Evolutionary conservation across 2,797 vertebrate genomes (phyloP), one percentile per base, ranked within the genome.

Genomic region (Alectoris magna): DNA sequence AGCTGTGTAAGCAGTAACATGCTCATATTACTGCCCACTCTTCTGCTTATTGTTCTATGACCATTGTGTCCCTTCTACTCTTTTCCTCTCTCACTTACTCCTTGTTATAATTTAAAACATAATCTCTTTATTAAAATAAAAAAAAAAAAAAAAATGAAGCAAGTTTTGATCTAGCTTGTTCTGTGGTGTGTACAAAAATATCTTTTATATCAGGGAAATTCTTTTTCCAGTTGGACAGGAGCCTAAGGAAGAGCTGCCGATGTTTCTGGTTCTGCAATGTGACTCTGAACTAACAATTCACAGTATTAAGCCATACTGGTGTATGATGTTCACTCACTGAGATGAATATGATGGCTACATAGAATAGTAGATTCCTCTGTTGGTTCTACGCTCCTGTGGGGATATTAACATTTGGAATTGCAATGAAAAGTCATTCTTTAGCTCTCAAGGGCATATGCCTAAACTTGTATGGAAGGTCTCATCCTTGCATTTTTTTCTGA

Each of bases 401-500:
- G 84, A 91, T 92, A 95, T 94, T 95, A 96, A 91, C 88, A 93
- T 96, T 96, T 93, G 66, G 91, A 96, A 96, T 88, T 93, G 39
- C 91, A 93, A 66, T 91, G 94, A 95, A 96, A 94, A 96, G 74
- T 87, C 82, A 87, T 95, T 96, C 90, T 91, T 88, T 87, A 94
- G 71, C 46, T 96, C 81, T 96, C 95, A 97, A 96, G 95, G 96
- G 82, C 94, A 95, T 89, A 53, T 73, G 76, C 89, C 93, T 95
- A 86, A 97, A 96, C 93, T 87, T 91, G 76, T 74, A 83, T 76
- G 69, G 91, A 95, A 94, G 93, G 94, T 91, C 82, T 96, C 93
- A 96, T 94, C 34, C 74, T 95, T 95, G 67, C 74, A 66, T 95
- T 95, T 94, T 39, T 89, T 89, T 59, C 77, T 80, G 79, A 0